A percentile compares a stretch with the other conserved stretches of the same genome.
These are phyloP conservation scores for Pseudorectes ferrugineus DNA, from an alignment of 2,113 vertebrate species.

Conservation along the genomic window DNA sequence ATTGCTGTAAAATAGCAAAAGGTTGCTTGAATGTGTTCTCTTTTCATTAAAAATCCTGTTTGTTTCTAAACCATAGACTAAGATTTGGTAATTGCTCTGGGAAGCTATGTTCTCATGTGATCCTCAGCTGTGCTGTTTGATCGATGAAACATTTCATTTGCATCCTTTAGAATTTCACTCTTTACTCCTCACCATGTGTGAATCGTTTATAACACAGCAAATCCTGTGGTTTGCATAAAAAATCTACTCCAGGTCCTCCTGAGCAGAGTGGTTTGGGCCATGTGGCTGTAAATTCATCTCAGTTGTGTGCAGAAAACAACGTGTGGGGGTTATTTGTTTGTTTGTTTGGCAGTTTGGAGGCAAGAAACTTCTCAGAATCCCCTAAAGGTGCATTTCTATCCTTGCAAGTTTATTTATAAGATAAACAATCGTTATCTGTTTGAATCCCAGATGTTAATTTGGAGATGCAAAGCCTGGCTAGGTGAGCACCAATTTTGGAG, in stretches of 20 bases:
- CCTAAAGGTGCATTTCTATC: neutral
- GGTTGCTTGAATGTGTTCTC: neutral
- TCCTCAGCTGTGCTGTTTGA: neutral
- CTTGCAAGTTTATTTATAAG: neutral
- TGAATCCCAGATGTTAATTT: neutral
- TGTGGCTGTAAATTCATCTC: neutral
- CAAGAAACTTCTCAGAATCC: neutral
- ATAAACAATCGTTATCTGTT: neutral
- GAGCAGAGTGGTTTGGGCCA: neutral
- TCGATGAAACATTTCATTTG: neutral
- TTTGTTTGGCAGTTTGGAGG: neutral
- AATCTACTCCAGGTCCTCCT: neutral
- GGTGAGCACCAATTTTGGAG: neutral
- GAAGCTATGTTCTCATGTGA: neutral
- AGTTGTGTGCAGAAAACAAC: neutral
- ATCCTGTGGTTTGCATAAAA: neutral
- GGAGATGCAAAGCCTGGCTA: neutral
- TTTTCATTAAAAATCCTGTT: neutral
- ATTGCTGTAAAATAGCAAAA: neutral
- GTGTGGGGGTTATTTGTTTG: neutral
- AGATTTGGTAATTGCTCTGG: neutral
- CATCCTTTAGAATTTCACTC: neutral
- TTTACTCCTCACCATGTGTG: neutral
- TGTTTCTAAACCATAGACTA: neutral
- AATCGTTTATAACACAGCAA: neutral